Evolutionary conservation across 2,888 invertebrate genomes (phyloP), one percentile per base, ranked within the genome.

Genomic region (Xestia sexstrigata): DNA sequence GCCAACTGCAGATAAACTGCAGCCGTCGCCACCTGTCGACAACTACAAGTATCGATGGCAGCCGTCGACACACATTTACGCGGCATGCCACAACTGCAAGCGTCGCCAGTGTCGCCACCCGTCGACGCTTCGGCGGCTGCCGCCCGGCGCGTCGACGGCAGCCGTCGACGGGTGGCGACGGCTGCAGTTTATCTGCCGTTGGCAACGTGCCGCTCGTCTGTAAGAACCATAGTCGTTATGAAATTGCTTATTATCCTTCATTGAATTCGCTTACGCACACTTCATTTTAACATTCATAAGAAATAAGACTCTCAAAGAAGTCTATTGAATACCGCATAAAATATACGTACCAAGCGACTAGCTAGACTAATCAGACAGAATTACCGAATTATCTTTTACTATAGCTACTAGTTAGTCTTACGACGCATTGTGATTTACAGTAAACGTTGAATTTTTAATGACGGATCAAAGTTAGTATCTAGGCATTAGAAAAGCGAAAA

Each of bases 251-350:
- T 70, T 76, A 66, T 45, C 4, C 11, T 58, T 42, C 35, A 69
- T 71, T 68, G 60, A 65, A 47, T 68, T 52, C 30, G 20, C 49
- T 67, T 58, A 42, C 23, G 20, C 30, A 39, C 39, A 49, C 67
- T 74, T 78, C n/a, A 63, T 67, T 82, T 63, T 78, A 65, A 35
- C 5, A 35, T 78, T 52, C 35, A 63, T 15, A 49, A 62, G n/a
- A 35, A 45, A 52, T 49, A 45, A n/a, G 9, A 30, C n/a, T n/a
- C 11, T 15, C 20, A 71, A 52, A 45, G 8, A n/a, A 49, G 26
- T n/a, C 30, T 47, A 39, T 26, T 39, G 17, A 26, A 26, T 68
- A 49, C 5, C 60, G 3, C 47, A 47, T 17, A 7, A 60, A 15
- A 62, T 35, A 9, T 20, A 4, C 20, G 9, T 20, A 62, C 35